A percentile compares a stretch with the other conserved stretches of the same genome.
phyloP scores from a whole-genome alignment of 2,797 vertebrate species.

The Falco novaeseelandiae region DNA sequence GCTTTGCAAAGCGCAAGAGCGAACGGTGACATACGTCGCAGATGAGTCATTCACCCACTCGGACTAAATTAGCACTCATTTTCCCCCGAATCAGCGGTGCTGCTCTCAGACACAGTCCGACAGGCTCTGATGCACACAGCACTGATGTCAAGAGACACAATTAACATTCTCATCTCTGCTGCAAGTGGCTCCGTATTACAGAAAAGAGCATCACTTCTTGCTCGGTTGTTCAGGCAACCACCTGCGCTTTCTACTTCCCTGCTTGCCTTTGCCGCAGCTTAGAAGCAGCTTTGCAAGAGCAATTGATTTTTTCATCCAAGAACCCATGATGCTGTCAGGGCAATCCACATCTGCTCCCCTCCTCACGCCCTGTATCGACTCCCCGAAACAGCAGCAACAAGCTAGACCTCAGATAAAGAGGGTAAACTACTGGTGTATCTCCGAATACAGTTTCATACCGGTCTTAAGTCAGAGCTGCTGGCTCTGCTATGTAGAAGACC shows the following conservation, averaged over 20 bases:
- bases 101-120: background rate
- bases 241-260: background rate
- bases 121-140: background rate
- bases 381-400: background rate
- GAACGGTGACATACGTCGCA: background rate
- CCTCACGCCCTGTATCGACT: accelerated
- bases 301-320: background rate
- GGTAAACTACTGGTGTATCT: background rate
- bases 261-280: background rate
- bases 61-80: background rate
- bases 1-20: background rate
- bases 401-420: background rate
- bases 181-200: background rate
- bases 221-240: background rate
- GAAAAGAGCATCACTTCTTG: background rate
- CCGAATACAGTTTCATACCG: background rate
- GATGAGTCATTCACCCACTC: background rate
- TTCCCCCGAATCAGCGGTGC: background rate
- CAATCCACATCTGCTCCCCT: background rate
- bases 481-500: background rate
- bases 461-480: background rate
- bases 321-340: background rate
- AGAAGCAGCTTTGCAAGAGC: background rate
- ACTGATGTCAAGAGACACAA: background rate
- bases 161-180: background rate